Evolutionary conservation across 2,888 invertebrate genomes (phyloP).

Genomic region (Slavum lentiscoides): DNA sequence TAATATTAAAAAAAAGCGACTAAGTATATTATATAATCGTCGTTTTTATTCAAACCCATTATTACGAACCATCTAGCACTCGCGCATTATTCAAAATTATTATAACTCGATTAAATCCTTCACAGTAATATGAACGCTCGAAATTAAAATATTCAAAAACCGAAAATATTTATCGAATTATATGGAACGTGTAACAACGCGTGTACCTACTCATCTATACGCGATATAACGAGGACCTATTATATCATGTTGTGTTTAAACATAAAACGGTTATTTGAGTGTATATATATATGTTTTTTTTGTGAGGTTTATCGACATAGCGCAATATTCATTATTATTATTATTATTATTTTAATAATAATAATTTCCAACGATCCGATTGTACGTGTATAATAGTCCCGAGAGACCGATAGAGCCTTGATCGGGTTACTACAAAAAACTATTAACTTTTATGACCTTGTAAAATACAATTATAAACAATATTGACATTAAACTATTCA

Average conservation of each 20-base stretch:
- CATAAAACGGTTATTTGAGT: not conserved
- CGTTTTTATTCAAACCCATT: constrained; percentile 1
- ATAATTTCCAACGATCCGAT: not conserved
- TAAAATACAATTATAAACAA: no score
- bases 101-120: constrained; percentile 26
- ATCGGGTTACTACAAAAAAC: no score
- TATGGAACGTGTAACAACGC: not conserved
- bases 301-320: not conserved
- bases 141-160: constrained; percentile 21
- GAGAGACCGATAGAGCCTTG: no score
- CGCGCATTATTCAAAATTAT: not conserved
- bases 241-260: not conserved
- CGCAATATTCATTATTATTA: not conserved
- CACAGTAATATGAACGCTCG: no score
- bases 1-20: constrained; percentile 19
- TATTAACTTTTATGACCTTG: no score
- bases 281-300: not conserved
- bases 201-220: not conserved
- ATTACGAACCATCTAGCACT: constrained; percentile 24
- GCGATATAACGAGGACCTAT: not conserved
- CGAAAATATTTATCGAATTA: constrained; percentile 2
- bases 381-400: no score
- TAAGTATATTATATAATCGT: not conserved
- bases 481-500: no score
- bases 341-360: not conserved